phyloP scores from a whole-genome alignment of 2,888 invertebrate genomes.

The Dermolepida albohirtum region DNA sequence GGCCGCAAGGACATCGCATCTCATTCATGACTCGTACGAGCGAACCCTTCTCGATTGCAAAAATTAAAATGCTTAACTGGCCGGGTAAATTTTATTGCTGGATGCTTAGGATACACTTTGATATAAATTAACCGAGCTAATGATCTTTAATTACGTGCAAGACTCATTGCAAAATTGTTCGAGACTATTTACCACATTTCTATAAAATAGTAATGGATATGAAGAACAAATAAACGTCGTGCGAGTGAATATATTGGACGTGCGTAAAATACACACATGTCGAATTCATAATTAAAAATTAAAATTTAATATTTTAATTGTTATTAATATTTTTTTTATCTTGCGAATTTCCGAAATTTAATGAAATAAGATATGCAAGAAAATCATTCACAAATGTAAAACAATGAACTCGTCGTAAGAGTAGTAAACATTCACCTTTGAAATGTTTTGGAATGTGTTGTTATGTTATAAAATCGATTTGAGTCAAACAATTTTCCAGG shows the following conservation, averaged over 20 bases:
- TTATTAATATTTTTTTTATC: too few relatives aligned
- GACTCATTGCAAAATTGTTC: conserved; percentile 59
- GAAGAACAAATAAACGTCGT: conserved; percentile 38
- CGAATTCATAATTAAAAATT: too few relatives aligned
- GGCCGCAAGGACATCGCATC: conserved; percentile 45
- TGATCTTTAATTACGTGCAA: conserved; percentile 60
- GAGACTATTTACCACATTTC: conserved; percentile 62
- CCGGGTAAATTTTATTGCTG: conserved; percentile 56
- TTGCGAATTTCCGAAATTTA: too few relatives aligned
- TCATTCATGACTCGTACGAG: conserved; percentile 17
- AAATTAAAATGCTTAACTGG: conserved; percentile 13
- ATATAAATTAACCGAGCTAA: conserved; percentile 58
- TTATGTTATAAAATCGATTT: conserved; percentile 47
- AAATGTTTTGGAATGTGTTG: conserved; percentile 39
- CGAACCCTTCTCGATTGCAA: conserved; percentile 5
- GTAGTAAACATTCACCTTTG: conserved; percentile 20
- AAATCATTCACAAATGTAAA: conserved; percentile 38
- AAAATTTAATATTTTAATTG: too few relatives aligned
- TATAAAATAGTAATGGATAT: conserved; percentile 57
- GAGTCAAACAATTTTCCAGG: conserved; percentile 55
- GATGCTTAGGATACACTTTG: conserved; percentile 55
- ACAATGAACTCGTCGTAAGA: background rate
- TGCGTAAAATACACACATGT: too few relatives aligned
- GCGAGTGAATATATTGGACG: too few relatives aligned
- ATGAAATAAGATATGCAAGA: background rate